Evolutionary conservation across 2,888 invertebrate species (phyloP).

Genomic region (Mythimna ferrago): DNA sequence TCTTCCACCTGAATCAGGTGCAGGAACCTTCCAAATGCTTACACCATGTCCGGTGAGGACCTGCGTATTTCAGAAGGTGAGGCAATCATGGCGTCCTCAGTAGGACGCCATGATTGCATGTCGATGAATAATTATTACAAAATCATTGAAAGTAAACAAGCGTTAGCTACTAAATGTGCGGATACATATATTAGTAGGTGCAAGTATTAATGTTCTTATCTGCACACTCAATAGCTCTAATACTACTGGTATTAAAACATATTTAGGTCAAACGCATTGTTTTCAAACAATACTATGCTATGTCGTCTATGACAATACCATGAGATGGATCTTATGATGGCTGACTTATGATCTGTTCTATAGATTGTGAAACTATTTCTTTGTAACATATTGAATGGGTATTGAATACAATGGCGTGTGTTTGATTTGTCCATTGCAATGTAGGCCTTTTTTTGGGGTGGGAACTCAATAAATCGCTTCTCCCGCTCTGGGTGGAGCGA

Average conservation of each 20-base stretch:
- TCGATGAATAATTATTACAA: slow-evolving; percentile 31
- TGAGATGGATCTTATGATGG: neutral
- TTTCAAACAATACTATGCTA: slow-evolving; percentile 37
- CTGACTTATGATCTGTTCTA: neutral
- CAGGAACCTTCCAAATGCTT: too few species aligned
- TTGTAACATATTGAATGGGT: neutral
- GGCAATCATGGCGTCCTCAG: too few species aligned
- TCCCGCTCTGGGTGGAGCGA: too few species aligned
- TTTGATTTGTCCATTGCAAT: neutral
- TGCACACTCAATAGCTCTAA: neutral
- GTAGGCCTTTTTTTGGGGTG: neutral
- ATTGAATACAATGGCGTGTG: neutral
- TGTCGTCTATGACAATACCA: slow-evolving; percentile 40
- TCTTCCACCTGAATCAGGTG: too few species aligned
- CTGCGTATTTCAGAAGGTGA: too few species aligned
- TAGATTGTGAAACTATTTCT: neutral
- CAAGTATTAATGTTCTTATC: slow-evolving; percentile 1
- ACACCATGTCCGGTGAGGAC: too few species aligned
- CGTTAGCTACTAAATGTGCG: too few species aligned
- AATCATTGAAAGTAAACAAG: slow-evolving; percentile 10
- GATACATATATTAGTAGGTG: too few species aligned
- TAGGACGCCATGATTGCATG: neutral
- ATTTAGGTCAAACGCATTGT: slow-evolving; percentile 53
- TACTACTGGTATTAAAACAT: slow-evolving; percentile 16
- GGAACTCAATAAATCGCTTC: too few species aligned